These are phyloP conservation scores for Mus pahari DNA, from an alignment of 2,113 vertebrate genomes.

Conservation along the genomic window DNA sequence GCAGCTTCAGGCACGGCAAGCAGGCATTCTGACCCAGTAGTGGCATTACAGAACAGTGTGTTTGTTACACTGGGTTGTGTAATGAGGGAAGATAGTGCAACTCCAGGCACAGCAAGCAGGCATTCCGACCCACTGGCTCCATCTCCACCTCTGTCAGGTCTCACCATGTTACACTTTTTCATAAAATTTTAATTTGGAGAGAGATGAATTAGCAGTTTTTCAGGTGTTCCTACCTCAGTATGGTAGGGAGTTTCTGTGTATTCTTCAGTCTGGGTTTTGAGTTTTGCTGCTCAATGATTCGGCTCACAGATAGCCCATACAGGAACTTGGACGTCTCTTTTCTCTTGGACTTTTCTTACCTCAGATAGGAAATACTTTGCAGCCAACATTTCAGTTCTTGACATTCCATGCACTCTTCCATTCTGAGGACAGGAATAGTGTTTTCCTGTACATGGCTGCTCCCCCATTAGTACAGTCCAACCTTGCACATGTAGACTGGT, in stretches of 20 bases:
- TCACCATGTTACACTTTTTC: not conserved
- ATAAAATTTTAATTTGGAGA: slow-evolving; percentile 40
- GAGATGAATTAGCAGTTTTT: not conserved
- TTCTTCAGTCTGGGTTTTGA: slow-evolving; percentile 5
- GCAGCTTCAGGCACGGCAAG: too few species aligned
- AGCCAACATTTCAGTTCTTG: not conserved
- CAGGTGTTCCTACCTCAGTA: not conserved
- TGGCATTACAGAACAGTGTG: too few species aligned
- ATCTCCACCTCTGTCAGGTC: not conserved
- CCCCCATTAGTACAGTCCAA: not conserved
- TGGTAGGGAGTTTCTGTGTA: not conserved
- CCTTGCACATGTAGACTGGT: not conserved
- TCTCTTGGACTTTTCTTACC: slow-evolving; percentile 6
- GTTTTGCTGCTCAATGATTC: slow-evolving; percentile 30
- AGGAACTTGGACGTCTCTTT: not conserved
- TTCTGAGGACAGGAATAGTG: not conserved
- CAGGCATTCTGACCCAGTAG: not conserved
- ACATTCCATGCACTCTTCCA: not conserved
- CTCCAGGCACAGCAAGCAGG: too few species aligned
- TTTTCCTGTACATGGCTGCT: not conserved
- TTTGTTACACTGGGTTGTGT: too few species aligned
- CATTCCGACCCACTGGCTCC: not conserved
- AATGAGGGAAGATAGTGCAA: too few species aligned
- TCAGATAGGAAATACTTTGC: slow-evolving; percentile 20
- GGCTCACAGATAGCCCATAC: not conserved